Base-by-base conservation (phyloP, 2,888 invertebrate species). In the Epirrhoe tristata region DNA sequence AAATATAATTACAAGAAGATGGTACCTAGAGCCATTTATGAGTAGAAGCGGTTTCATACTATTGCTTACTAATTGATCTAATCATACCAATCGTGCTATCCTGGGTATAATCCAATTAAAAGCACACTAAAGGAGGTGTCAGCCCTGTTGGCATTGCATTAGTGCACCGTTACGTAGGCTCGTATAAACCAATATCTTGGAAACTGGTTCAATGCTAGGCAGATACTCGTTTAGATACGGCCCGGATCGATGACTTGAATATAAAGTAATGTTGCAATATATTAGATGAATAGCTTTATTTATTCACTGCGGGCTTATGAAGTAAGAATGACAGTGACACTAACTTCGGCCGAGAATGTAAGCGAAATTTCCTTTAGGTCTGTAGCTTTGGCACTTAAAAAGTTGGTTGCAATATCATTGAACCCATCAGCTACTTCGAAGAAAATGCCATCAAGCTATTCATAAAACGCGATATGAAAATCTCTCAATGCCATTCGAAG, bases 171-270 rank as follows among this genome's bases (percentile, higher is more conserved):
- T 85, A 86, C 76, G 74, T 63, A 66, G 72, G 74, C 77, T 81
- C 69, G 66, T 71, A 70, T 73, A 72, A 72, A 74, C 76, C 72
- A 74, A 77, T 77, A 82, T 82, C 80, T 78, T 73, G 79, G 76
- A 81, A 87, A 88, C 88, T 87, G 87, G 88, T 88, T 81, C 84
- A 85, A 79, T 81, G 83, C 78, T 81, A 81, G 79, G 69, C 77
- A 78, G 84, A 87, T 85, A 80, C 83, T 81, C 77, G 81, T 85
- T 83, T 74, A 83, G 87, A 85, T 86, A 85, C 74, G 69, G 60
- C 48, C 66, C 61, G 61, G 75, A 77, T 67, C 71, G 65, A 64
- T 65, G 67, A 65, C 74, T 72, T 52, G 64, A 66, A 72, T 67
- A 72, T 69, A 71, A 72, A 69, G 57, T 68, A 63, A 69, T 69